Conservation (phyloP, 2,113 vertebrate species). For the Brienomyrus longianalis region DNA sequence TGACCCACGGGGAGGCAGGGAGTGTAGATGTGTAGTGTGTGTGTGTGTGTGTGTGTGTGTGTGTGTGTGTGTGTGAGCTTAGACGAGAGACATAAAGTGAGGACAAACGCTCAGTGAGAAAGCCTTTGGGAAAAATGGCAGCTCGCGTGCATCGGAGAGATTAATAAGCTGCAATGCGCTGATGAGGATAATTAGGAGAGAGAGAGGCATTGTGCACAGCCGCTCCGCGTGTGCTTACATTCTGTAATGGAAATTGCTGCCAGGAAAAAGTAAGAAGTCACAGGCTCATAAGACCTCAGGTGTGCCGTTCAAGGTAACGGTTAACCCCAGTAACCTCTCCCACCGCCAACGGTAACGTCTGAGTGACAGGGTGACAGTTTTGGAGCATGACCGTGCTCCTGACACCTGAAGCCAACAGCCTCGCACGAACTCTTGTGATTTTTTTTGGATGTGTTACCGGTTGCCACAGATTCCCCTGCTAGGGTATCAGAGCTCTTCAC, state of each 20-base stretch:
- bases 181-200: constrained; percentile 45
- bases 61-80: neutral
- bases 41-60: neutral
- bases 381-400: neutral
- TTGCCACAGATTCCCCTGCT: neutral
- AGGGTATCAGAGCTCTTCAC: neutral
- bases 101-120: neutral
- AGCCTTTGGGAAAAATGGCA: constrained; percentile 19
- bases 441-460: neutral
- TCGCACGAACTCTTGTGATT: neutral
- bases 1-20: too few relatives aligned
- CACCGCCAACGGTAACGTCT: neutral
- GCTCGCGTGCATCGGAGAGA: constrained; percentile 28
- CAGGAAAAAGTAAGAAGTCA: constrained; percentile 21
- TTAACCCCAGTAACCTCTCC: neutral
- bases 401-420: too few relatives aligned
- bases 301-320: neutral
- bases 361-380: neutral
- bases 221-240: constrained; percentile 27
- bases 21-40: neutral
- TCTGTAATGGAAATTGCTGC: constrained; percentile 9
- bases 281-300: constrained; percentile 13
- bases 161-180: constrained; percentile 43
- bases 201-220: constrained; percentile 37
- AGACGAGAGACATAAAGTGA: neutral